Base-by-base conservation (phyloP, 2,797 vertebrate species). In the Enoplosus armatus region DNA sequence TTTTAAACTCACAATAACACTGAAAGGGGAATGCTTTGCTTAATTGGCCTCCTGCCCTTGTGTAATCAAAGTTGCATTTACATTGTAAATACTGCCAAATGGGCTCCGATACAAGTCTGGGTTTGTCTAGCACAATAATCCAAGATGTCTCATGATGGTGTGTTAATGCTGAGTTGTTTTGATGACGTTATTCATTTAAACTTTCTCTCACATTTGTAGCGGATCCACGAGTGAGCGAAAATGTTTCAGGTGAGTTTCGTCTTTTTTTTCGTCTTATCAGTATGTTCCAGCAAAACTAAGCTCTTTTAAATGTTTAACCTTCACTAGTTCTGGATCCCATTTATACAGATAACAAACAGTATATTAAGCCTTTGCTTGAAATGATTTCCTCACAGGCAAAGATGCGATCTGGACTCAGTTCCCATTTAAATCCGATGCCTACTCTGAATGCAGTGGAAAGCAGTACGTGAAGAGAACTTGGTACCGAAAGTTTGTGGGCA, bases 401-500 rank as follows among this genome's bases (percentile, higher is more conserved):
- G 97, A 97, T 79, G 98, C 98, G 74, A 98, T 99, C 89, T 99
- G 98, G 98, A 98, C 98, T 26, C 96, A 98, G 92, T 98, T 98
- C 77, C 95, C 96, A 1, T 99, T 99, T 82, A 96, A 96, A 79
- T 89, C 97, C 0, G 98, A 99, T 71, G 90, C 93, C 26, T 97
- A 97, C 83, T 98, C 98, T 3, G 98, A 99, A 90, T 99, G 98
- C 92, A 98, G 91, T 24, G 98, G 98, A 71, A 97, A 95, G 80
- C 96, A 97, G 87, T 99, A 92, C 0, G 96, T 99, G 64, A 99
- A 99, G 92, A 97, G 98, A 80, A 99, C 98, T 0, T 99, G 98
- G 98, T 99, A 99, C 90, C 96, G 99, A 79, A 99, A 99, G 88
- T 99, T 99, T 85, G 98, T 99, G 35, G 98, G 98, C 16, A 98